Percentiles rank a stretch among this genome's conserved stretches.
These are phyloP conservation scores for Halictus rubicundus DNA, from an alignment of 1,140 invertebrate species.

Conservation along the genomic window DNA sequence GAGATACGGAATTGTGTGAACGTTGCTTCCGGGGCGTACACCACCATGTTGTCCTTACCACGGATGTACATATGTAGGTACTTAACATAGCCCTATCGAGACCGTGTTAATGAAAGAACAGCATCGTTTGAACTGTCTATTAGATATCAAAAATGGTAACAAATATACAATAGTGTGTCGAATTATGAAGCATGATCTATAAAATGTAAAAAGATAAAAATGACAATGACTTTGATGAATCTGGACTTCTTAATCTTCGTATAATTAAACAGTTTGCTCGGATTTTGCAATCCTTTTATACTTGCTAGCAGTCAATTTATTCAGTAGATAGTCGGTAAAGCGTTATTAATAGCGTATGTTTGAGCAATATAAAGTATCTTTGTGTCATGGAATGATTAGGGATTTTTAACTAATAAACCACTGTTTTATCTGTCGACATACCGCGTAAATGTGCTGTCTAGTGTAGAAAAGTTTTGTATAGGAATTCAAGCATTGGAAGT, in stretches of 20 bases:
- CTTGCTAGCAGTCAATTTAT: not conserved
- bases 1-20: too few species aligned
- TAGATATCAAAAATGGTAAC: not conserved
- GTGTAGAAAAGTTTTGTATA: constrained; percentile 25
- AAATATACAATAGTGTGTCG: not conserved
- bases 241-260: too few species aligned
- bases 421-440: not conserved
- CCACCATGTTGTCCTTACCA: too few species aligned
- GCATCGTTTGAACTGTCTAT: not conserved
- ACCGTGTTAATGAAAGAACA: too few species aligned
- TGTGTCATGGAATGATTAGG: constrained; percentile 32
- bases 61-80: too few species aligned
- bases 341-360: constrained; percentile 8
- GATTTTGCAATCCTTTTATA: too few species aligned
- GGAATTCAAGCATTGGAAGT: constrained; percentile 12
- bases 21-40: too few species aligned
- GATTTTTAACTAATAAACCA: constrained; percentile 15
- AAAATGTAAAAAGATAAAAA: too few species aligned
- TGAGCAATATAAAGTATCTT: constrained; percentile 14
- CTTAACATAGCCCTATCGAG: too few species aligned
- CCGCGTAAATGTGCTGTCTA: constrained; percentile 29
- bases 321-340: not conserved
- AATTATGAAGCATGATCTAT: not conserved
- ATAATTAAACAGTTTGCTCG: too few species aligned
- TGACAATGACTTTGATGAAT: too few species aligned